Conservation (phyloP, 2,888 invertebrate genomes). For the Melinaea menophilus region DNA sequence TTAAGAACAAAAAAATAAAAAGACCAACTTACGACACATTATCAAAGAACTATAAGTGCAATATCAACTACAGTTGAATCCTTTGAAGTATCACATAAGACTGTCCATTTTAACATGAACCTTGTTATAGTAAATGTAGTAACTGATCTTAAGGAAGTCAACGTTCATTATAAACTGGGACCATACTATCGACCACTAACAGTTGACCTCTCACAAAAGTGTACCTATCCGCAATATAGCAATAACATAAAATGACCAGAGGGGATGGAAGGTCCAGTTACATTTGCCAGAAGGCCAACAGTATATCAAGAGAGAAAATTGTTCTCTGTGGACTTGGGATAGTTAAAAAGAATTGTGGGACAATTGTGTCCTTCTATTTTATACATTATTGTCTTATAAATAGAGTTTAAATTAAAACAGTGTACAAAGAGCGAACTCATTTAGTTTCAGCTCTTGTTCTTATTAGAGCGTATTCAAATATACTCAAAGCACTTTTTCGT, state of each 20-base stretch:
- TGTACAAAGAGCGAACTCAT: constrained; percentile 18
- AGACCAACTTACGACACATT: constrained; percentile 44
- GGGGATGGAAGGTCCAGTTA: constrained; percentile 32
- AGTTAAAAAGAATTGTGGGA: constrained; percentile 29
- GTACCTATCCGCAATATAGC: constrained; percentile 8
- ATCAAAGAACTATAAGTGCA: constrained; percentile 56
- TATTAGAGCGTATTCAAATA: constrained; percentile 25
- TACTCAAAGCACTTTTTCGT: constrained; percentile 21
- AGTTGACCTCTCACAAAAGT: constrained; percentile 14
- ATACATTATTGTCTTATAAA: constrained; percentile 16
- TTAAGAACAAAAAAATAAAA: constrained; percentile 12
- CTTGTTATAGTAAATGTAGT: constrained; percentile 25
- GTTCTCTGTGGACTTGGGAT: constrained; percentile 31
- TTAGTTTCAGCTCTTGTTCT: constrained; percentile 22
- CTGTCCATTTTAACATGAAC: constrained; percentile 31
- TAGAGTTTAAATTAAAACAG: constrained; percentile 21
- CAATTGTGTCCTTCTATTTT: constrained; percentile 15
- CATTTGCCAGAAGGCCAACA: constrained; percentile 27
- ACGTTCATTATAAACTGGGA: constrained; percentile 27
- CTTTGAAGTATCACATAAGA: constrained; percentile 30
- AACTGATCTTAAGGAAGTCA: constrained; percentile 21
- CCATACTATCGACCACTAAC: constrained; percentile 13
- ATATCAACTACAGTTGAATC: constrained; percentile 48
- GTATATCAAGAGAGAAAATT: constrained; percentile 31
- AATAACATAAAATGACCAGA: constrained; percentile 14